Evolutionary conservation across 2,888 invertebrate genomes (phyloP), one percentile per base, ranked within the genome.

Genomic region (Rhagonycha lutea): DNA sequence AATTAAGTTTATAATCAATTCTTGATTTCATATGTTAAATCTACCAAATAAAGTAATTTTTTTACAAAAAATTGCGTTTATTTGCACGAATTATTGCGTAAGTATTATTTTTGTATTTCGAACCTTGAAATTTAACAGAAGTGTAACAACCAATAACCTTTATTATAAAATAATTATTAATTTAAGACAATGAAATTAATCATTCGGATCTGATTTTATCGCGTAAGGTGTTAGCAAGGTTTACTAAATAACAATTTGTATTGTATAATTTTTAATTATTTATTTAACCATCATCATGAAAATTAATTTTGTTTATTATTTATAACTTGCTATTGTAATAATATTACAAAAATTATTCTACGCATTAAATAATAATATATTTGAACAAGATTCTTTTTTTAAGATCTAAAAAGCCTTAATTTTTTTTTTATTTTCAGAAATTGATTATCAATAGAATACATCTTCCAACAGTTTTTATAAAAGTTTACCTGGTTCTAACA

Each of bases 161-260:
- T 65, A 26, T 65, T 24, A 11, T 18, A 18, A 65, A 24, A 65
- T 65, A 65, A 65, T 65, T 65, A 65, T 18, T 18, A 18, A 18
- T n/a, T 24, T 23, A 65, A 65, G 26, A 65, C 63, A 65, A 65
- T 65, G 63, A 24, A 65, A 65, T 14, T 65, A 65, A 24, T 65
- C 23, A 65, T 65, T 65, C 9, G 8, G 23, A 65, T 65, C 14
- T 24, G 63, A 65, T 65, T 65, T 65, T 24, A 65, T 65, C 63
- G 63, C 23, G 63, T 26, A 65, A 65, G 26, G 63, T 65, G 26
- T 65, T 65, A 65, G 63, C 63, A 65, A 65, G 63, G 63, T 65
- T 65, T 26, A n/a, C 63, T n/a, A 65, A 65, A 26, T 65, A 65
- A 65, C n/a, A 26, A 65, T 65, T 47, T 47, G 47, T 47, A 47